Base-by-base conservation (phyloP, 1,140 invertebrate genomes). In the Drosophila repleta region DNA sequence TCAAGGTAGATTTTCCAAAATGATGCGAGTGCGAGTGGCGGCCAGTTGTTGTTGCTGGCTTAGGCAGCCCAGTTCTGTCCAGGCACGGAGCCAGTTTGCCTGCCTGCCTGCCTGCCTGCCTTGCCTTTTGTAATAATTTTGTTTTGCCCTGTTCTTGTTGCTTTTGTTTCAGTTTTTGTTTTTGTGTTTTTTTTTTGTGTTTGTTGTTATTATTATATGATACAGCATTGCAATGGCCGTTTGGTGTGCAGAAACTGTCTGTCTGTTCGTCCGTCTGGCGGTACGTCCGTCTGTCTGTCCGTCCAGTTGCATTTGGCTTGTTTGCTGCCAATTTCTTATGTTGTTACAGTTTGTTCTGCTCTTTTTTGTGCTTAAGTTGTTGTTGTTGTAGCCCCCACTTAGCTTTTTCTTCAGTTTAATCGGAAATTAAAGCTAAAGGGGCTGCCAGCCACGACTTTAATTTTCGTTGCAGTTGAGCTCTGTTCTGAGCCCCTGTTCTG, bases 1-100 rank as follows among this genome's bases (percentile, higher is more conserved):
- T 90, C 81, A 83, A 90, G 89, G 89, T 90, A 90, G 89, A 90
- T 90, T 90, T 90, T 90, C 89, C 89, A 90, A 90, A 90, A 90
- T 82, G 89, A 90, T 90, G 89, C 74, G 78, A 73, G 76, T 66
- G 76, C 66, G 73, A 67, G 76, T 71, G 57, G 53, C 48, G 69
- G 63, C 20, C 69, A 65, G 63, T 67, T 53, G 55, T 48, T 15
- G n/a, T 17, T 15, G 48, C 26, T 58, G 24, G 39, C 17, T 43
- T 5, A 17, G 20, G 45, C 45, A 20, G 11, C 17, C 43, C 67
- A 65, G 41, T 41, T 56, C 41, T 46, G 52, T 39, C 39, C 29
- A 15, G 29, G 66, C 52, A 65, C 55, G 29, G 48, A 71, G 68
- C 55, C 69, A 53, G 69, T 80, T 85, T 78, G 37, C 64, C 57